Percentiles rank a stretch among this genome's conserved stretches.
phyloP scores from a whole-genome alignment of 2,113 vertebrate genomes.

The Bubo blakistoni region DNA sequence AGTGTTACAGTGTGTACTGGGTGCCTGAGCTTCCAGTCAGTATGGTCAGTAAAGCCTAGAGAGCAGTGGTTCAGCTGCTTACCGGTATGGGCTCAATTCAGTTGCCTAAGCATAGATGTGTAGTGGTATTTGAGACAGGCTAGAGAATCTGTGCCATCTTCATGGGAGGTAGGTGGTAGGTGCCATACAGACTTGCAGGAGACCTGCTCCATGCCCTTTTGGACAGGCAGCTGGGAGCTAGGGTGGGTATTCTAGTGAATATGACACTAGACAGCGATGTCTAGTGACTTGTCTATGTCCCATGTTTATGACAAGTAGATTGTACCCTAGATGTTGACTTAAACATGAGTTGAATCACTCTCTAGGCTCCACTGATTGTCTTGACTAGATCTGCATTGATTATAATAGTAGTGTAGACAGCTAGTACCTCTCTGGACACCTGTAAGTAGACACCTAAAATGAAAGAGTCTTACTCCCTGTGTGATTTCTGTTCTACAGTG shows the following conservation, averaged over 20 bases:
- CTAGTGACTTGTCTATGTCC: not conserved
- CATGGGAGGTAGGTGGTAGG: not conserved
- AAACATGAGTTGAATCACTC: not conserved
- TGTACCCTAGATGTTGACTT: not conserved
- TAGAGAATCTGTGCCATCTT: not conserved
- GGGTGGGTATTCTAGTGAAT: not conserved
- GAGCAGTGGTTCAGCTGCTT: not conserved
- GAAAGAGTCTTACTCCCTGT: not conserved
- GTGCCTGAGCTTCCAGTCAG: not conserved
- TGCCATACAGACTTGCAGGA: not conserved
- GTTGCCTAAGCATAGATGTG: not conserved
- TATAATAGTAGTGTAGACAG: not conserved
- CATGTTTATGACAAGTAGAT: not conserved
- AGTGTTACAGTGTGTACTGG: no score
- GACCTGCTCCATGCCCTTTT: not conserved
- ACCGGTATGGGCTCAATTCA: not conserved
- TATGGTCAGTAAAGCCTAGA: not conserved
- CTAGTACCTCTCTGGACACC: not conserved
- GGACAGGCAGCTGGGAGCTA: not conserved
- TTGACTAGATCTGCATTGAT: not conserved
- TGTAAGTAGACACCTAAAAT: rapidly evolving
- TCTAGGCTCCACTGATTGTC: not conserved
- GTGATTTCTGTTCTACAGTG: not conserved
- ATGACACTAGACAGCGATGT: not conserved
- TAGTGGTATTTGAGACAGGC: not conserved